Conservation (phyloP, 2,888 invertebrate genomes). For the Odontothrips loti region DNA sequence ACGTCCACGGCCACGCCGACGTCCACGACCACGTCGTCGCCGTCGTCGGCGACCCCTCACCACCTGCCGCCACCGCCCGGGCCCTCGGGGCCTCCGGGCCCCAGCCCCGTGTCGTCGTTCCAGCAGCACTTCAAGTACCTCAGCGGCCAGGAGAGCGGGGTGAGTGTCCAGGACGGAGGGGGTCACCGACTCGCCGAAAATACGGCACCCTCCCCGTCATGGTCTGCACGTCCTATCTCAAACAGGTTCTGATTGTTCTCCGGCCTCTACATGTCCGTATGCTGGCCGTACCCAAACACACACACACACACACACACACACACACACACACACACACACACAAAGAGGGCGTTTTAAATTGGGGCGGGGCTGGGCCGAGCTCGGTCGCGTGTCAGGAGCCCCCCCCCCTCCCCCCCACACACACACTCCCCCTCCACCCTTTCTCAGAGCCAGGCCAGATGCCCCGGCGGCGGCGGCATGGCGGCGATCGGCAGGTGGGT, state of each 20-base stretch:
- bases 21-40: not conserved
- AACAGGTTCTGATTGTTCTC: not conserved
- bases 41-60: not conserved
- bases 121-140: constrained; percentile 19
- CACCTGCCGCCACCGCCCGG: not conserved
- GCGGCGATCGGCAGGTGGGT: no score
- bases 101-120: not conserved
- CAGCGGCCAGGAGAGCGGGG: constrained; percentile 20
- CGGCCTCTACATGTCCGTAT: not conserved
- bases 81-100: not conserved
- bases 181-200: not conserved
- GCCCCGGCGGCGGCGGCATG: not conserved
- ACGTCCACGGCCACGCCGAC: not conserved
- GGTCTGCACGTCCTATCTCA: not conserved
- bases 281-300: no score
- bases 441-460: not conserved
- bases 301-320: no score
- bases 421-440: not conserved
- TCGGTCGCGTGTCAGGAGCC: not conserved
- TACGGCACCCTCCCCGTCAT: not conserved
- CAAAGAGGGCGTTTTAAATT: not conserved
- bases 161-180: not conserved
- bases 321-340: no score
- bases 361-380: not conserved
- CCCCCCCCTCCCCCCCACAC: not conserved